Evolutionary conservation across 2,888 invertebrate genomes (phyloP).

Genomic region (Xanthorhoe spadicearia): DNA sequence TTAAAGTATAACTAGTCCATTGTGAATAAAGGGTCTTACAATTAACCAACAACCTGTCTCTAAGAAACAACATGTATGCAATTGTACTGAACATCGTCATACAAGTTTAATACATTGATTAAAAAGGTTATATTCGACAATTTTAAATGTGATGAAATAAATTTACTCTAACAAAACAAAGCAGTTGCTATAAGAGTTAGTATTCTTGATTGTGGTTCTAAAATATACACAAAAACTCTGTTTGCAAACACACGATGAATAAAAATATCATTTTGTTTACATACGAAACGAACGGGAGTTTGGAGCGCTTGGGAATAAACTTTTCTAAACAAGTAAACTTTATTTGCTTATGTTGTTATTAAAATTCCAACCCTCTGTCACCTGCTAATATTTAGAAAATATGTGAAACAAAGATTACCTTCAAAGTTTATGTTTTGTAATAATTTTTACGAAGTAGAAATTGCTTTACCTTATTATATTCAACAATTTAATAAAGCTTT

Average conservation of each 20-base stretch:
- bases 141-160: too few relatives aligned
- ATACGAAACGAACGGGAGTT: not conserved
- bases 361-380: slow-evolving; percentile 39
- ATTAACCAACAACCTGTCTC: too few relatives aligned
- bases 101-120: too few relatives aligned
- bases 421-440: not conserved
- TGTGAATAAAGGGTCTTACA: too few relatives aligned
- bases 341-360: slow-evolving; percentile 34
- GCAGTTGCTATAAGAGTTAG: too few relatives aligned
- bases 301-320: slow-evolving; percentile 14
- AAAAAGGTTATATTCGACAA: too few relatives aligned
- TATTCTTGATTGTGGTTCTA: too few relatives aligned
- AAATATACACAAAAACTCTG: not conserved
- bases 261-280: not conserved
- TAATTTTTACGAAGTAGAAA: not conserved
- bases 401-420: slow-evolving; percentile 19
- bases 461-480: not conserved
- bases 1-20: too few relatives aligned
- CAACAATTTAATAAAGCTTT: not conserved
- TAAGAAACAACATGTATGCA: too few relatives aligned
- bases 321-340: slow-evolving; percentile 21
- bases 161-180: not conserved
- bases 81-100: too few relatives aligned
- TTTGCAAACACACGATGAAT: not conserved
- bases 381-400: slow-evolving; percentile 35